Evolutionary conservation across 2,113 vertebrate species (phyloP), one percentile per base, ranked within the genome.

Genomic region (Grammomys surdaster): DNA sequence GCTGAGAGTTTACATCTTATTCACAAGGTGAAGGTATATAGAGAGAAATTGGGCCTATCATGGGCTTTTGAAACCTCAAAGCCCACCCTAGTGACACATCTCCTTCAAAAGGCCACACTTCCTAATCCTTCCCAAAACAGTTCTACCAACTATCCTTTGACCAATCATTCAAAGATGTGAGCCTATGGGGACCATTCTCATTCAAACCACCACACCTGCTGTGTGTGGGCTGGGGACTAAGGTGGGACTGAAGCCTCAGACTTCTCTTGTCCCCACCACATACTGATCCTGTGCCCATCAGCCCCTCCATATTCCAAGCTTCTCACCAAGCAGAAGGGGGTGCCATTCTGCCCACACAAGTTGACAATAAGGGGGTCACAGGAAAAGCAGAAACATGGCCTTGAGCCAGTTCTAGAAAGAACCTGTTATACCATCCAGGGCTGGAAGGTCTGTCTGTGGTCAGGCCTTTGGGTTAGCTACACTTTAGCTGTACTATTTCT

Each of bases 401-500:
- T 36, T 36, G 31, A 87, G 31, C 46, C 43, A 36, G 70, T 56
- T 60, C n/a, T 12, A n/a, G 65, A 5, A 22, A 73, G 80, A 31
- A 2, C 24, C 36, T 9, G 6, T 14, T 11, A 5, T 1, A 5
- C 5, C 58, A 40, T 58, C 43, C 6, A 11, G 4, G 33, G 43
- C 14, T n/a, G 43, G 72, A 58, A 63, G 69, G 28, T 65, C 54
- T 24, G 54, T 60, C 20, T 93, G 65, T 5, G 60, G 85, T 12
- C 9, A 60, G 73, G 75, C 14, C 84, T 20, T 58, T 33, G 85
- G 63, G 65, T 33, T 51, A 48, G 7, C 0, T 2, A 17, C 90
- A 33, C 26, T 82, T 31, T 63, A 69, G 70, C 58, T 48, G 40
- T 12, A 22, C 26, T 60, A 31, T 19, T 28, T 78, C 20, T 24